Evolutionary conservation across 1,140 invertebrate genomes (phyloP), one percentile per base, ranked within the genome.

Genomic region (Apis cerana): DNA sequence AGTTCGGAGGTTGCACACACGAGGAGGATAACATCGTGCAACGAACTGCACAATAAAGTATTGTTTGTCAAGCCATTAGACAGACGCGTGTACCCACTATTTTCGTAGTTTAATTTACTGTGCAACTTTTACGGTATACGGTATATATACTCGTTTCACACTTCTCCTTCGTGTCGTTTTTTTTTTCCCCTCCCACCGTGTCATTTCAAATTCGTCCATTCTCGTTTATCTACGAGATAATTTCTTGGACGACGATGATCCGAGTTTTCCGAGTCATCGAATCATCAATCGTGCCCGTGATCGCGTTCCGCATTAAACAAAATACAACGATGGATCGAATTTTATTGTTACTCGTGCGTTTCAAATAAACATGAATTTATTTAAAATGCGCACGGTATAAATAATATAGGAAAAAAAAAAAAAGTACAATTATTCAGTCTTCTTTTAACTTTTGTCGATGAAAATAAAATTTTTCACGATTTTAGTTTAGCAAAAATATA

Each of bases 11-110:
- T 82, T 19, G 65, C 15, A 50, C 13, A 50, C 43, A 27, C 11
- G 12, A 43, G 33, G 33, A 43, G 33, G 62, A 85, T 85, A 83
- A 62, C 59, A 62, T 68, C 59, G 71, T 52, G 80, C 72, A 88
- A 75, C 80, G 52, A 84, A 64, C 80, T 80, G 77, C 56, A 74
- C 74, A 59, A 75, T 86, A 80, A 88, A 89, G 76, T 80, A 88
- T 84, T 81, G 87, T 85, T 86, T 78, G 77, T 82, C 87, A 77
- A 88, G 80, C 87, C 87, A 89, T 89, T 89, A 84, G 84, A 88
- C 77, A 65, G 65, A 59, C 65, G 17, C 59, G 68, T 62, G 61
- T 58, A 33, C 52, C 61, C 33, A 80, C 87, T 88, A 83, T 88
- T 85, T 88, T 77, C 58, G 71, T 82, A 80, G 84, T 84, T 89